These are phyloP conservation scores for Acanthisitta chloris DNA, from an alignment of 2,113 vertebrate species.

Conservation along the genomic window DNA sequence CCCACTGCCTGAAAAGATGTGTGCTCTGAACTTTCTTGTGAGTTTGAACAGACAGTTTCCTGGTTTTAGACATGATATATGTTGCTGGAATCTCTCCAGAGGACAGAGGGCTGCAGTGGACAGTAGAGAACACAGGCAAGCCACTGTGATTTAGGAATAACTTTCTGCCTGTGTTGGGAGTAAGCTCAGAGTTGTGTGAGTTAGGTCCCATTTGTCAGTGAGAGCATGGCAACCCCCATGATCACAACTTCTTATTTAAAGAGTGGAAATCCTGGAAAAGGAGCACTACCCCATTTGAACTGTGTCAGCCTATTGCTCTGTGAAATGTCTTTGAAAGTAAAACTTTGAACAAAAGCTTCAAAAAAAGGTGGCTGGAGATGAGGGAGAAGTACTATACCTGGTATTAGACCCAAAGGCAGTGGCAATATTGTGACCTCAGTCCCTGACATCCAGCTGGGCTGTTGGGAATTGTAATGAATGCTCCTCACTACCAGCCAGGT, in stretches of 20 bases:
- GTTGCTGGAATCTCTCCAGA: background rate
- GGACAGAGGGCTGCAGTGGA: background rate
- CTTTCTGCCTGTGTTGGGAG: background rate
- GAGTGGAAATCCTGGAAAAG: background rate
- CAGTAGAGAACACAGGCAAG: background rate
- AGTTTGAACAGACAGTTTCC: background rate
- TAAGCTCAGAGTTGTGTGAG: background rate
- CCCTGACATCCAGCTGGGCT: background rate
- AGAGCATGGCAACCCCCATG: fast-evolving
- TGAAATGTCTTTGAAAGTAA: background rate
- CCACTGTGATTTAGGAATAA: background rate
- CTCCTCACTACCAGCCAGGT: background rate
- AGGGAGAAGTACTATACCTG: background rate
- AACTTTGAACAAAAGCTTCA: background rate
- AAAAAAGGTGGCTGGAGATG: background rate
- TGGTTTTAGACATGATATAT: background rate
- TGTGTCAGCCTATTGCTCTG: background rate
- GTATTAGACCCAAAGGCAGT: background rate
- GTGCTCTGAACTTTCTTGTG: background rate
- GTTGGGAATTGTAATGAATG: background rate
- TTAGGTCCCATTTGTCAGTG: background rate
- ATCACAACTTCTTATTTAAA: background rate
- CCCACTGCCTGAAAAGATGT: background rate
- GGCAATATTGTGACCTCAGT: background rate
- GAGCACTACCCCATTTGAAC: background rate